A percentile compares a stretch with the other conserved stretches of the same genome.
phyloP scores from a whole-genome alignment of 2,797 vertebrate species.

The Sandelia bainsii region DNA sequence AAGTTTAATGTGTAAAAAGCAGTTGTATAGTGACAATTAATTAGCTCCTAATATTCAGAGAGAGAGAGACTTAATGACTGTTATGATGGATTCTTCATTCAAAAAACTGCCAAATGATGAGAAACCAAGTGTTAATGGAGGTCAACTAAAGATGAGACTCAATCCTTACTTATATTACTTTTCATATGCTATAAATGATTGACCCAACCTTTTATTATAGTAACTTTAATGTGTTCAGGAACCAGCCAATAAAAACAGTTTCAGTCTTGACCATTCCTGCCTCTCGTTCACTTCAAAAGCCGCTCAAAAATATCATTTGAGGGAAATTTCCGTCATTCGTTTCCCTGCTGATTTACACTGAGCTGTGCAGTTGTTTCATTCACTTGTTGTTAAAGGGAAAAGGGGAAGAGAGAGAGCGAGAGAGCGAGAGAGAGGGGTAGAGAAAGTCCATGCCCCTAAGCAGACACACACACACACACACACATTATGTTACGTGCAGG shows the following conservation, averaged over 20 bases:
- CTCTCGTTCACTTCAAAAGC: slow-evolving; percentile 35
- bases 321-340: slow-evolving; percentile 52
- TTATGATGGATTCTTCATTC: neutral
- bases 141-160: slow-evolving; percentile 11
- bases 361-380: slow-evolving; percentile 23
- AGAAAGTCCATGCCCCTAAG: slow-evolving; percentile 77
- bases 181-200: slow-evolving; percentile 12
- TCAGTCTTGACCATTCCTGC: slow-evolving; percentile 22
- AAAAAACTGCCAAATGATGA: neutral
- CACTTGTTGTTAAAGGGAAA: slow-evolving; percentile 13
- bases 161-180: slow-evolving; percentile 13
- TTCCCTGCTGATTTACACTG: slow-evolving; percentile 32
- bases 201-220: neutral
- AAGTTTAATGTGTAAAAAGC: neutral
- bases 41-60: neutral
- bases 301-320: slow-evolving; percentile 39
- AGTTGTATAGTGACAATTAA: neutral
- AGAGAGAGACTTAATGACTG: neutral
- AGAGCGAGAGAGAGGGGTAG: slow-evolving; percentile 26
- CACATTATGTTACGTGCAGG: slow-evolving; percentile 85
- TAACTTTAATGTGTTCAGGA: slow-evolving; percentile 6
- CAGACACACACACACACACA: slow-evolving; percentile 55
- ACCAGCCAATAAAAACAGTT: slow-evolving; percentile 8
- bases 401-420: slow-evolving; percentile 27
- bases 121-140: slow-evolving; percentile 4